Evolutionary conservation across 2,888 invertebrate genomes (phyloP).

Genomic region (Chymomyza procnemis): DNA sequence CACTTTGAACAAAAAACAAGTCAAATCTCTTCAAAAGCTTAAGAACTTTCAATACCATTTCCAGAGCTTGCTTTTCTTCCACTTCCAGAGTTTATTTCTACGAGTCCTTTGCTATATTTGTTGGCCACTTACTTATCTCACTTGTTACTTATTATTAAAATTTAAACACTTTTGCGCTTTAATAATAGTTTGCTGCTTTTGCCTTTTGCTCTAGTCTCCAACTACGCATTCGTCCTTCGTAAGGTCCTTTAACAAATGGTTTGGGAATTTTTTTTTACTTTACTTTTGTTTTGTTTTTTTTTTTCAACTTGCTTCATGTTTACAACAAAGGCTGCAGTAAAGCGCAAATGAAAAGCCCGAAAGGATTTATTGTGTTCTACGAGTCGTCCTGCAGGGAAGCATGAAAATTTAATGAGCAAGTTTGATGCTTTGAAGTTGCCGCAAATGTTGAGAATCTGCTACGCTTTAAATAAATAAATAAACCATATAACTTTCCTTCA

Average conservation of each 20-base stretch:
- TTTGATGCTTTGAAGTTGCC: constrained; percentile 25
- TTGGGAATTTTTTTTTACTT: constrained; percentile 11
- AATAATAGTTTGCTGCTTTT: constrained; percentile 53
- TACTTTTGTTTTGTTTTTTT: constrained; percentile 6
- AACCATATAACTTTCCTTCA: background rate
- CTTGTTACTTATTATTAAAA: constrained; percentile 20
- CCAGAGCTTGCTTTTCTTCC: too few species aligned
- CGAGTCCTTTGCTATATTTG: background rate
- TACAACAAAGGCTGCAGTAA: constrained; percentile 36
- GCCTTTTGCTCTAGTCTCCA: background rate
- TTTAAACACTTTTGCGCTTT: constrained; percentile 31
- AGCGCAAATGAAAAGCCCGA: constrained; percentile 42
- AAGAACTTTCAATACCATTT: too few species aligned
- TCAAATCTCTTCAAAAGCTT: too few species aligned
- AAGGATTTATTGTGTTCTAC: constrained; percentile 12
- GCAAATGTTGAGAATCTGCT: constrained; percentile 14
- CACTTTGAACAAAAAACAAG: too few species aligned
- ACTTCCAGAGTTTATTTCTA: background rate
- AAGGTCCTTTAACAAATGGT: constrained; percentile 19
- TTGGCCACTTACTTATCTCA: background rate
- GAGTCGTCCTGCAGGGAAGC: constrained; percentile 55
- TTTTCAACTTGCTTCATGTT: constrained; percentile 39
- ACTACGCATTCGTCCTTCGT: constrained; percentile 28
- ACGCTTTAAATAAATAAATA: constrained; percentile 22
- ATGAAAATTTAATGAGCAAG: constrained; percentile 65